A percentile compares a stretch with the other conserved stretches of the same genome.
phyloP scores from a whole-genome alignment of 2,797 vertebrate genomes.

The Myotis myotis region DNA sequence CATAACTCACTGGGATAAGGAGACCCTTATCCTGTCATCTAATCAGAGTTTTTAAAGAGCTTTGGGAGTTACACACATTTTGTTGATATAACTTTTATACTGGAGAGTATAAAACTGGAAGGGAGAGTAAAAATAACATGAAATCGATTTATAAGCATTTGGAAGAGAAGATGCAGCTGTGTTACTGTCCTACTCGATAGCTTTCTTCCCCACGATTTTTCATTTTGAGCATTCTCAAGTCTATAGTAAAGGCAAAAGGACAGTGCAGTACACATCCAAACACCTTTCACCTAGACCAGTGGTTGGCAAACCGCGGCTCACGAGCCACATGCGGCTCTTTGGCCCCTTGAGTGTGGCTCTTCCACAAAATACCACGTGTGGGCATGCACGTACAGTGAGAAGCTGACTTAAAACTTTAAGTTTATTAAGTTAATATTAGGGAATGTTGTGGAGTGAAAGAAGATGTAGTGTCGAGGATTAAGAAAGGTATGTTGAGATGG shows the following conservation, averaged over 20 bases:
- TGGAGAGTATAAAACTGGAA: constrained; percentile 10
- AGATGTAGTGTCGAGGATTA: too few relatives aligned
- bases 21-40: background rate
- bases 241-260: background rate
- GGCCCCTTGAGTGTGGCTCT: too few relatives aligned
- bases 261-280: background rate
- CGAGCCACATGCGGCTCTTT: too few relatives aligned
- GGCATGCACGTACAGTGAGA: too few relatives aligned
- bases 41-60: constrained; percentile 17
- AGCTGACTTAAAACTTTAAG: too few relatives aligned
- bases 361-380: too few relatives aligned
- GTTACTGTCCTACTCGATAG: background rate
- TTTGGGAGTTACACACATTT: background rate
- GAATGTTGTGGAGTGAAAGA: too few relatives aligned
- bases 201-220: background rate
- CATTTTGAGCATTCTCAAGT: background rate
- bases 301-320: too few relatives aligned
- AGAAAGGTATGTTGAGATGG: too few relatives aligned
- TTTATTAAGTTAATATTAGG: too few relatives aligned
- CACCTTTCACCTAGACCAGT: background rate
- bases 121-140: background rate
- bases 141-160: background rate
- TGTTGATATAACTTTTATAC: constrained; percentile 45
- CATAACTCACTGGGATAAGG: background rate
- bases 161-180: background rate